phyloP scores from a whole-genome alignment of 2,888 invertebrate genomes.

The Tortricodes alternella region DNA sequence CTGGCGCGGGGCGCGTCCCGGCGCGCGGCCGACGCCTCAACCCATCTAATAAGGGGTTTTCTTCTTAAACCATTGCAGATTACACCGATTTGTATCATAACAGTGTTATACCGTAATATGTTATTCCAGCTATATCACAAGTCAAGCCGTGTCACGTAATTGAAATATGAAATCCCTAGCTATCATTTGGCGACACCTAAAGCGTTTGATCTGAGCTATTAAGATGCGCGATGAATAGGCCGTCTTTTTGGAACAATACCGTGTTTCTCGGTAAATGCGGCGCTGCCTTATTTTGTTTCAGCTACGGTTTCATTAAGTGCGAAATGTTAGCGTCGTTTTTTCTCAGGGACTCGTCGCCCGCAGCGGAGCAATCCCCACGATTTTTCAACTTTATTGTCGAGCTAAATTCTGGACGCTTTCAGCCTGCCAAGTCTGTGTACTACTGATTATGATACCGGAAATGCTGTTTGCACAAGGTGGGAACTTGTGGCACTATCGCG shows the following conservation, averaged over 20 bases:
- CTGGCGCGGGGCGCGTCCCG: constrained; percentile 38
- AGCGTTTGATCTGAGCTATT: constrained; percentile 62
- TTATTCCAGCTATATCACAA: too few species aligned
- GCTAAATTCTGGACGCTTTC: constrained; percentile 60
- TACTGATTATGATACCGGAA: constrained; percentile 59
- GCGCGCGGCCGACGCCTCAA: constrained; percentile 36
- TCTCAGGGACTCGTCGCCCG: constrained; percentile 59
- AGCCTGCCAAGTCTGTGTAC: constrained; percentile 49
- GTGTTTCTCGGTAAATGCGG: constrained; percentile 65
- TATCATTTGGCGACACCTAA: constrained; percentile 43
- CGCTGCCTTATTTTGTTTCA: constrained; percentile 75
- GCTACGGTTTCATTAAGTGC: constrained; percentile 81
- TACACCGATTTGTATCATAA: background rate
- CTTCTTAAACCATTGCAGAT: constrained; percentile 13
- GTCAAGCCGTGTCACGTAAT: too few species aligned
- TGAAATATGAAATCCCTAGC: background rate
- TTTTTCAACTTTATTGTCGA: constrained; percentile 78
- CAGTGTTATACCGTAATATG: background rate
- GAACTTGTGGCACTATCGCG: too few species aligned
- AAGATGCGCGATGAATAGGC: constrained; percentile 55
- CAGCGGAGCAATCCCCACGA: constrained; percentile 68
- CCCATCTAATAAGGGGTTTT: constrained; percentile 15
- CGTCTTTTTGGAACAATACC: constrained; percentile 67
- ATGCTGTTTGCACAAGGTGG: constrained; percentile 42
- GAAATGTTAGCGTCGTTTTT: constrained; percentile 75